These are phyloP conservation scores for Epirrhoe tristata DNA, from an alignment of 2,888 invertebrate genomes.

Conservation along the genomic window DNA sequence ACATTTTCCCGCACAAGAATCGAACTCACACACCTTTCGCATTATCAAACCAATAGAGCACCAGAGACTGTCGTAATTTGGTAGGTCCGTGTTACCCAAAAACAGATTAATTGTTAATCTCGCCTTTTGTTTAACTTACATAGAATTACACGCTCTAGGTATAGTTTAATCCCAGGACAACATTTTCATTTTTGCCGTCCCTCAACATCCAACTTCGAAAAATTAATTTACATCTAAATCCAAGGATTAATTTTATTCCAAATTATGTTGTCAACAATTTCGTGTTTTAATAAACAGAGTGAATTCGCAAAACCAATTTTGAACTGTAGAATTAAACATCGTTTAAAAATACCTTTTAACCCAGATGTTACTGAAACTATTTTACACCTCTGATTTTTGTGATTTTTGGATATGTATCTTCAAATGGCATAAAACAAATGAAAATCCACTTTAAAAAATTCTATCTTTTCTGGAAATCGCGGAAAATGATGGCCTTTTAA, in stretches of 20 bases:
- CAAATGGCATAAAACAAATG: no score
- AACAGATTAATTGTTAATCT: background rate
- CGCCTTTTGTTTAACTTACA: background rate
- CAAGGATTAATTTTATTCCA: constrained; percentile 40
- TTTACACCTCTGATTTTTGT: no score
- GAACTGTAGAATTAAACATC: constrained; percentile 7
- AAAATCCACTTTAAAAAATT: no score
- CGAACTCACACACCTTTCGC: no score
- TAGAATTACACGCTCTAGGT: constrained; percentile 6
- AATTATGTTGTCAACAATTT: constrained; percentile 41
- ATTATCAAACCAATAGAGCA: no score
- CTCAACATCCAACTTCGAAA: constrained; percentile 38
- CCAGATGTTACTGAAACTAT: no score
- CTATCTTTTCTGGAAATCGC: no score
- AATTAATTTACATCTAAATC: constrained; percentile 50
- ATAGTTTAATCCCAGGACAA: constrained; percentile 15
- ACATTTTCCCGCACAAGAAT: no score
- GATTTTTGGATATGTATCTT: no score
- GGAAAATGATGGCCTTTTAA: no score
- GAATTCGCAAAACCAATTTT: constrained; percentile 19
- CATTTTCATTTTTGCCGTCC: constrained; percentile 34
- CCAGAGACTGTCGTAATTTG: no score
- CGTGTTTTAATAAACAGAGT: constrained; percentile 29
- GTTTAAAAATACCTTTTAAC: background rate
- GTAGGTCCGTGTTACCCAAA: no score